Evolutionary conservation across 92 coral and sea anemone species (phyloP), one percentile per base, ranked within the genome.

Genomic region (Epizoanthus ramosus): DNA sequence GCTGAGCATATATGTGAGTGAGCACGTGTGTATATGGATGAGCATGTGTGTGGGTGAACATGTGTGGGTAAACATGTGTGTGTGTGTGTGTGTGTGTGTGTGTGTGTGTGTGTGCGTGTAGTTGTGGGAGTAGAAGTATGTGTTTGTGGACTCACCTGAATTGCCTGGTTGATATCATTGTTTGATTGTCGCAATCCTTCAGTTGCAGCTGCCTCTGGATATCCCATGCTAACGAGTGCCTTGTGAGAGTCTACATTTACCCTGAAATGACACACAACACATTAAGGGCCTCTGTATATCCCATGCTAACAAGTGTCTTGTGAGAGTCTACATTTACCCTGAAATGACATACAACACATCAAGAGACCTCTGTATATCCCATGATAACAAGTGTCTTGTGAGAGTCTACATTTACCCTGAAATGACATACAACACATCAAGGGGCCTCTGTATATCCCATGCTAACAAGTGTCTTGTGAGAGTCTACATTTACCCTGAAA

Each of bases 151-250:
- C 67, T 79, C 33, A 95, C 98, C 94, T 95, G 98, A 58, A 95
- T 76, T 31, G 98, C 95, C 28, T 71, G 83, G 57, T 91, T 86
- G 89, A 95, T 77, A 65, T 95, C 94, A 85, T 95, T 95, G 72
- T 93, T 92, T 16, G 98, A 89, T 63, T 95, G 98, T 43, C 94
- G 86, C 56, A 95, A 88, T 14, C 94, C 93, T 39, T 90, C 94
- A 0, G 74, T 68, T 14, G 98, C 97, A 16, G 85, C 63, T n/a
- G 25, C 66, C 54, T 85, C 79, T 47, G 98, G 83, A 45, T 87
- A 95, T 23, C 98, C 98, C 98, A 95, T 95, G 80, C 68, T 75
- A 15, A 90, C 85, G 4, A 95, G 88, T 66, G 87, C 86, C 74
- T 88, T 87, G 69, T 91, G 90, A 4, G 70, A 60, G 17, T 95